Evolutionary conservation across 2,113 vertebrate genomes (phyloP).

Genomic region (Larimichthys crocea): DNA sequence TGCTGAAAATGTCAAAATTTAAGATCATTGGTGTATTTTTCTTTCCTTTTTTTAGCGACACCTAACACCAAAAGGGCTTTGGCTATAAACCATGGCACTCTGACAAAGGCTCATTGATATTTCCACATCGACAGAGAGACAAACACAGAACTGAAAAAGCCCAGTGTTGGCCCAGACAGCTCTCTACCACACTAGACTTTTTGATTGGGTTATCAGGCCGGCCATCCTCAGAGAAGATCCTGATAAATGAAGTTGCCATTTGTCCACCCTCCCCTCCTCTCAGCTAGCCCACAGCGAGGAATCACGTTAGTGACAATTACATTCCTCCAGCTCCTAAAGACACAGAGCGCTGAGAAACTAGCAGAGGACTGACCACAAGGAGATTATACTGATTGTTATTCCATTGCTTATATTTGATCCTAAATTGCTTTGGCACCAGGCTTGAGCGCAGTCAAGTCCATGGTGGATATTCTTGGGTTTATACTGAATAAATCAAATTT

Average conservation of each 20-base stretch:
- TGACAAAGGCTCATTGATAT: constrained; percentile 69
- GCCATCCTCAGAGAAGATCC: constrained; percentile 53
- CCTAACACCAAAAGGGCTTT: constrained; percentile 37
- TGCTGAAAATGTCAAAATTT: constrained; percentile 10
- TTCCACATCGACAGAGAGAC: constrained; percentile 53
- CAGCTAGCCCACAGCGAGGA: constrained; percentile 46
- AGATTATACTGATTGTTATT: constrained; percentile 75
- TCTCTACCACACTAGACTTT: constrained; percentile 59
- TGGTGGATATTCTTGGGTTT: constrained; percentile 24
- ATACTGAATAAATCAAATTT: constrained; percentile 45
- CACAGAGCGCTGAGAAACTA: constrained; percentile 48
- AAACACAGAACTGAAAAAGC: constrained; percentile 49
- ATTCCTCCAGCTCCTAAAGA: constrained; percentile 62
- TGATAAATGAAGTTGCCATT: constrained; percentile 72
- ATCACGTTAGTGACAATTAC: constrained; percentile 66
- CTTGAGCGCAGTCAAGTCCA: constrained; percentile 9
- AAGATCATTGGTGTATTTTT: constrained; percentile 19
- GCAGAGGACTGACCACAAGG: constrained; percentile 51
- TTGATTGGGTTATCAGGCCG: constrained; percentile 73
- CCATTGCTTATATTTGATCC: constrained; percentile 62
- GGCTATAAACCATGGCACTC: constrained; percentile 45
- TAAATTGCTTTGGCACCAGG: constrained; percentile 61
- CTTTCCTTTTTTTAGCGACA: constrained; percentile 36
- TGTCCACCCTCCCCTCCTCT: constrained; percentile 47
- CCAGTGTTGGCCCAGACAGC: constrained; percentile 53